Base-by-base conservation (phyloP, 1,140 invertebrate genomes). In the Carcinoscorpius rotundicauda region DNA sequence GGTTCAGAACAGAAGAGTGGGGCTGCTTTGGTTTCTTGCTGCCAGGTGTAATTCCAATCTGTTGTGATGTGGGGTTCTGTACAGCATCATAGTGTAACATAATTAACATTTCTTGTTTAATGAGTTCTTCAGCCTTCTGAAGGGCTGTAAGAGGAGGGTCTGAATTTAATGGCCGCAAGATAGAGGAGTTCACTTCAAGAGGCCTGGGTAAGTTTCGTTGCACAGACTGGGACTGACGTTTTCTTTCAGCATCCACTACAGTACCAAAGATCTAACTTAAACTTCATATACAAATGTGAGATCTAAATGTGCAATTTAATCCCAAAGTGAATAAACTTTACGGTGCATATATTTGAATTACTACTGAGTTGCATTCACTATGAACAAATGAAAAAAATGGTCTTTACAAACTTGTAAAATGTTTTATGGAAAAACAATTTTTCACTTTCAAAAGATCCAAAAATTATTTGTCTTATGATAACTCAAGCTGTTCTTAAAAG, bases 71-170 rank as follows among this genome's bases (percentile, higher is more conserved):
- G 4, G 82, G 78, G 64, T 76, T 78, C 58, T 81, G 75, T 0
- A 82, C 66, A 51, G 87, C 83, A 79, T 98, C 95, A 75, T 91
- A 91, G 72, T 96, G 86, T 56, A 97, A 76, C 92, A 98, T 97
- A 5, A 86, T 87, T 50, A 97, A 82, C 93, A 99, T 98, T 80
- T 99, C 97, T 66, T 86, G 82, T 79, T 98, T 98, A 60, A 99
- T 95, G 50, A 98, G 75, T 79, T 99, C 94, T 79, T 98, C 95
- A 48, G 96, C 93, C 82, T 81, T 90, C 76, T 94, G 91, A 58
- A 95, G 81, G 70, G 93, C 89, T n/a, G 85, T 90, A 4, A 96
- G 81, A 49, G 85, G 83, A 51, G 86, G 81, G 68, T 87, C 86
- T 68, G 58, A 64, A 60, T 82, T 83, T 8, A 81, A 77, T 49